Evolutionary conservation across 1,140 invertebrate genomes (phyloP).

Genomic region (Carcinoscorpius rotundicauda): DNA sequence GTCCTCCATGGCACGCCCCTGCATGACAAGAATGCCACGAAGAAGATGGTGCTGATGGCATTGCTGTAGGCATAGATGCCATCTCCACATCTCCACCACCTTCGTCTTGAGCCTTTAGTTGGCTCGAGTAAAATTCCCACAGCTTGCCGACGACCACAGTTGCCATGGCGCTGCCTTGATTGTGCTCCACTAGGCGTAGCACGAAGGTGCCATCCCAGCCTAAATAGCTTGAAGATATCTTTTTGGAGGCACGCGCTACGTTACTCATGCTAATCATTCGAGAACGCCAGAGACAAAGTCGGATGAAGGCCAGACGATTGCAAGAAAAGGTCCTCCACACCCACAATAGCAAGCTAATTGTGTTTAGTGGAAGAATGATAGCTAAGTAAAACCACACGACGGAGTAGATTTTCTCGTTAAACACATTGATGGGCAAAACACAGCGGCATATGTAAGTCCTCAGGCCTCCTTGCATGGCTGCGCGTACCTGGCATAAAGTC

Average conservation of each 20-base stretch:
- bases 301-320: constrained; percentile 31
- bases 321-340: constrained; percentile 32
- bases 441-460: constrained; percentile 38
- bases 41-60: constrained; percentile 23
- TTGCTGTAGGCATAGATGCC: constrained; percentile 9
- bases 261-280: constrained; percentile 29
- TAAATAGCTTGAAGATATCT: constrained; percentile 32
- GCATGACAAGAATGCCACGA: constrained; percentile 28
- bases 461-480: constrained; percentile 33
- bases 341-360: constrained; percentile 32
- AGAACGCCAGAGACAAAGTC: constrained; percentile 32
- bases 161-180: constrained; percentile 33
- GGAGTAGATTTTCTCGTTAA: constrained; percentile 43
- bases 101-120: constrained; percentile 29
- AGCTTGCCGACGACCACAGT: constrained; percentile 28
- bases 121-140: constrained; percentile 29
- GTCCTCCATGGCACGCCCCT: constrained; percentile 25
- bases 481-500: constrained; percentile 32
- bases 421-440: constrained; percentile 42
- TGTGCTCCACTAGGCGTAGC: constrained; percentile 34
- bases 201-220: constrained; percentile 36
- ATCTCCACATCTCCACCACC: constrained; percentile 18
- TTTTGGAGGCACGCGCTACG: constrained; percentile 29
- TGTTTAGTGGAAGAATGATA: constrained; percentile 32
- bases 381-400: constrained; percentile 37